A percentile compares a stretch with the other conserved stretches of the same genome.
Conservation (phyloP, 1,140 invertebrate genomes). For the Bombus pyrosoma region DNA sequence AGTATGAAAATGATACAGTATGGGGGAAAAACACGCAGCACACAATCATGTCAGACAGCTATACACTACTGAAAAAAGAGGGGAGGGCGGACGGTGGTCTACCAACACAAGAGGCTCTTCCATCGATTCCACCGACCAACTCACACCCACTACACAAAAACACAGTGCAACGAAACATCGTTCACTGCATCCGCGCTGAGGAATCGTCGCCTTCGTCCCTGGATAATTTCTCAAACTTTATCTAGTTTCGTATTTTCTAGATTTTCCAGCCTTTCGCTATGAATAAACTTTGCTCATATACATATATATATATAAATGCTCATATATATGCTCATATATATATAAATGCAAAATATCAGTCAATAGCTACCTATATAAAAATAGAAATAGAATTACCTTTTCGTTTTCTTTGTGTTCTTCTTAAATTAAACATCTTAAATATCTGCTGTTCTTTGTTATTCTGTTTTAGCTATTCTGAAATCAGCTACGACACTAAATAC, state of each 20-base stretch:
- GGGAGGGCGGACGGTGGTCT: constrained; percentile 70
- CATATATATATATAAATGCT: too few species aligned
- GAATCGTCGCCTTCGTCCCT: constrained; percentile 33
- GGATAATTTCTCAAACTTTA: not conserved
- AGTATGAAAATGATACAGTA: constrained; percentile 18
- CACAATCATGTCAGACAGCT: constrained; percentile 59
- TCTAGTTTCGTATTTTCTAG: too few species aligned
- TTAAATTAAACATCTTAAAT: not conserved
- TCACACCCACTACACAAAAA: constrained; percentile 75
- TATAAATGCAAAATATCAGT: too few species aligned
- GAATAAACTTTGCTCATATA: not conserved
- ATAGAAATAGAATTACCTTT: not conserved
- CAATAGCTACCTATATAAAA: too few species aligned
- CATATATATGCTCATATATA: too few species aligned
- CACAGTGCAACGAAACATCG: constrained; percentile 74
- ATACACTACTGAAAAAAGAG: constrained; percentile 71
- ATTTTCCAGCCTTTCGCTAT: not conserved
- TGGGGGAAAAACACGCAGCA: constrained; percentile 43
- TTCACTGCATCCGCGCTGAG: constrained; percentile 37
- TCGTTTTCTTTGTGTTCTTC: not conserved
- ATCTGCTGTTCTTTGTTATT: too few species aligned
- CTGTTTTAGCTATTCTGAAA: too few species aligned
- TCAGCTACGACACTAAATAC: too few species aligned
- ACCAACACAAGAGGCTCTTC: constrained; percentile 26
- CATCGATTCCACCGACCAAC: constrained; percentile 65